These are phyloP conservation scores for Peromyscus polionotus DNA, from an alignment of 2,113 vertebrate species.

Conservation along the genomic window DNA sequence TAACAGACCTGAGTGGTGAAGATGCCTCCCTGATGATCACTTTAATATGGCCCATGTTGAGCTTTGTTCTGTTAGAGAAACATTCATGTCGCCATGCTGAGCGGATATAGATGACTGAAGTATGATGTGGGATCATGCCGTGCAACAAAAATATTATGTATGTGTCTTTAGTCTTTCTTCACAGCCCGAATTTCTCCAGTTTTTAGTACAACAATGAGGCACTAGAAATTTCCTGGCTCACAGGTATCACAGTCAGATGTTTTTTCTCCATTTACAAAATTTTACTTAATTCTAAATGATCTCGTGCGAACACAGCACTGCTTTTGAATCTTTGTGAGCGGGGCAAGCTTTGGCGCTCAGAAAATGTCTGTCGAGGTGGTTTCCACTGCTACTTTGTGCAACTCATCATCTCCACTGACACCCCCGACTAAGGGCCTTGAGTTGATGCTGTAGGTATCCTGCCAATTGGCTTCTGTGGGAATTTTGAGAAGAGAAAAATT, in stretches of 20 bases:
- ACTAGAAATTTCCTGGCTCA: not conserved
- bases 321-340: not conserved
- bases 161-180: conserved; percentile 3
- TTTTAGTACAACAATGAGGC: not conserved
- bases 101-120: not conserved
- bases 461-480: not conserved
- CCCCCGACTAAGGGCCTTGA: not conserved
- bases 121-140: not conserved
- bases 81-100: not conserved
- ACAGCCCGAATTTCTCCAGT: not conserved
- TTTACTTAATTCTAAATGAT: not conserved
- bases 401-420: not conserved
- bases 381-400: not conserved
- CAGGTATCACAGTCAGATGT: not conserved
- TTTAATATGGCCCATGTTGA: not conserved
- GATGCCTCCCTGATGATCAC: not conserved
- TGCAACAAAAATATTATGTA: not conserved
- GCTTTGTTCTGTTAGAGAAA: not conserved
- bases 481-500: not conserved
- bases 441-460: not conserved
- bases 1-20: conserved; percentile 11
- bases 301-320: not conserved
- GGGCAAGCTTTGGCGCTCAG: not conserved
- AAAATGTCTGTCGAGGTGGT: not conserved
- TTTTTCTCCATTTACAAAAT: not conserved